Percentiles rank a stretch among this genome's conserved stretches.
Evolutionary conservation across 2,888 invertebrate genomes (phyloP).

Genomic region (Dasysyrphus albostriatus): DNA sequence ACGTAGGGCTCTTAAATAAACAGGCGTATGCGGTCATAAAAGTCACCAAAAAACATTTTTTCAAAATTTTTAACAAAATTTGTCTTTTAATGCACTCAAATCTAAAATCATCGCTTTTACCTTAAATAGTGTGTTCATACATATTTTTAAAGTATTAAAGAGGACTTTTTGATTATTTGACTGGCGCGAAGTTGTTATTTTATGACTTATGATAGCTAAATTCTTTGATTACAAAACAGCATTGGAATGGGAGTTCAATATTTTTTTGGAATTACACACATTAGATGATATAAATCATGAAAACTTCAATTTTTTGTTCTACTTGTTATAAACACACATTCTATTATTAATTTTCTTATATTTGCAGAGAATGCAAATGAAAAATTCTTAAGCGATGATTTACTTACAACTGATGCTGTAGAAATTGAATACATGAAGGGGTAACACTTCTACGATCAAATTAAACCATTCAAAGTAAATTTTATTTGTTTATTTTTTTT

Average conservation of each 20-base stretch:
- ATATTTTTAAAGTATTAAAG: neutral
- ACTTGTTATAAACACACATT: neutral
- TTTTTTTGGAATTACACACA: neutral
- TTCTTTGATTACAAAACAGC: neutral
- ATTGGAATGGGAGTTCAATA: neutral
- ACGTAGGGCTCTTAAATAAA: neutral
- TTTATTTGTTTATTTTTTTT: constrained; percentile 32
- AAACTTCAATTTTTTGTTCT: neutral
- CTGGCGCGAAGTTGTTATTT: neutral
- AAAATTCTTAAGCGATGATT: constrained; percentile 74
- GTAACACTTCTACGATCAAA: constrained; percentile 55
- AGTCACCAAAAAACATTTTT: neutral
- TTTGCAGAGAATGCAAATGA: constrained; percentile 74
- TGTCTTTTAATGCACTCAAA: neutral
- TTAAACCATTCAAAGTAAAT: constrained; percentile 36
- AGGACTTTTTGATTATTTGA: neutral
- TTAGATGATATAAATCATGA: neutral
- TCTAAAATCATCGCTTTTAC: constrained; percentile 55
- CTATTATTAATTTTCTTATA: constrained; percentile 54
- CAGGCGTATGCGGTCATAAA: constrained; percentile 3
- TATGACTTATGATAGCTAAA: too few relatives aligned
- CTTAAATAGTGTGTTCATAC: constrained; percentile 28
- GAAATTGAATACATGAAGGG: constrained; percentile 75
- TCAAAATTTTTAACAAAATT: neutral
- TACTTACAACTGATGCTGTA: constrained; percentile 72